Conservation (phyloP, 2,888 invertebrate genomes). For the Orgyia antiqua region DNA sequence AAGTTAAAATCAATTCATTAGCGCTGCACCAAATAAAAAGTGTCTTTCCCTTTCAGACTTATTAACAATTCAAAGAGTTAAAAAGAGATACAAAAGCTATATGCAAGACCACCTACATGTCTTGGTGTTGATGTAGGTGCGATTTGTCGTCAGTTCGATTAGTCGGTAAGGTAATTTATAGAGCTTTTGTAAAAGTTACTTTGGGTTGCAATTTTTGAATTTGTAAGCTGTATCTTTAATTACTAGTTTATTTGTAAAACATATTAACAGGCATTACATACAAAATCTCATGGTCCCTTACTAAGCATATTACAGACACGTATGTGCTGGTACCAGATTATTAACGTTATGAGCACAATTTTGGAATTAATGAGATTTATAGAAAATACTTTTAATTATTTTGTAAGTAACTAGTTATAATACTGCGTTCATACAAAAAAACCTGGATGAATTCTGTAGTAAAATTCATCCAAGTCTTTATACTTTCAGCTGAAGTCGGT, state of each 20-base stretch:
- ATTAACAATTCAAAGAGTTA: constrained; percentile 49
- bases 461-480: no score
- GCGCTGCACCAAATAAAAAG: constrained; percentile 33
- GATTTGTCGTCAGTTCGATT: constrained; percentile 26
- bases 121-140: constrained; percentile 25
- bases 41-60: constrained; percentile 32
- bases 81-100: constrained; percentile 27
- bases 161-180: constrained; percentile 13
- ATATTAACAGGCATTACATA: neutral
- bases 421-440: no score
- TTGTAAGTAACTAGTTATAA: no score
- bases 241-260: neutral
- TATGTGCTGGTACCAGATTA: no score
- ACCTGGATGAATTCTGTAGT: no score
- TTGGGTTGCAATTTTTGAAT: no score
- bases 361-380: no score
- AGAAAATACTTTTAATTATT: no score
- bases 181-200: constrained; percentile 6
- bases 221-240: neutral
- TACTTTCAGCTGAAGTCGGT: no score
- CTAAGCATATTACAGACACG: no score
- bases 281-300: no score
- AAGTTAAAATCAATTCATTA: constrained; percentile 46
- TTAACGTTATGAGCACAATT: no score
- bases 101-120: constrained; percentile 32